Base-by-base conservation (phyloP, 2,888 invertebrate species). In the Spatulosminthurus flaviceps region DNA sequence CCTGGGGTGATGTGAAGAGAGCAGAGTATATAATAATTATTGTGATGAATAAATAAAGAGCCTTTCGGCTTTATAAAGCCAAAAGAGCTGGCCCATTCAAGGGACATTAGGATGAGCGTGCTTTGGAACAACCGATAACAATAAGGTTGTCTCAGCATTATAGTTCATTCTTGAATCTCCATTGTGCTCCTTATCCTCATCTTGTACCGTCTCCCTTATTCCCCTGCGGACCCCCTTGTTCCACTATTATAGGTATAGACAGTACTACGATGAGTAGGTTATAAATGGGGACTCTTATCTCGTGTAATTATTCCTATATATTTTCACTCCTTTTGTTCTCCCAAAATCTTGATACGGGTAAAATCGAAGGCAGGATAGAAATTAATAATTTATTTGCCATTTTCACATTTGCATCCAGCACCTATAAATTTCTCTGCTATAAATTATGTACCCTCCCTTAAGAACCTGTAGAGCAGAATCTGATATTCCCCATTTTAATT, bases 71-170 rank as follows among this genome's bases (percentile, higher is more conserved):
- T 13, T 19, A 51, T 51, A n/a, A n/a, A 51, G 51, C 51, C 19
- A 1, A 51, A 19, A 51, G 51, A 4, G 51, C 34, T 34, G 5
- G 51, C 7, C 51, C 51, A 51, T 51, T 51, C 51, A 19, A 2
- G 16, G 51, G 51, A 51, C 5, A 51, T 51, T 51, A 51, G 51
- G 51, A 51, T 51, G 51, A 51, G 51, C 51, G 51, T 51, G 51
- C 51, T 51, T 51, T 51, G 51, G 51, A 51, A 51, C 9, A n/a
- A 51, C 51, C n/a, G 51, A 51, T 51, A 51, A 51, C 51, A 51
- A 51, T 51, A 51, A 51, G 51, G 51, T 16, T 51, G 51, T 51
- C 51, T 51, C 51, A 4, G 16, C 51, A 19, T 51, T 51, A 51
- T 51, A 51, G 51, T 19, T 51, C 51, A 51, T 51, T 19, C 16